These are phyloP conservation scores for Discoglossus pictus DNA, from an alignment of 2,797 vertebrate species.

Conservation along the genomic window DNA sequence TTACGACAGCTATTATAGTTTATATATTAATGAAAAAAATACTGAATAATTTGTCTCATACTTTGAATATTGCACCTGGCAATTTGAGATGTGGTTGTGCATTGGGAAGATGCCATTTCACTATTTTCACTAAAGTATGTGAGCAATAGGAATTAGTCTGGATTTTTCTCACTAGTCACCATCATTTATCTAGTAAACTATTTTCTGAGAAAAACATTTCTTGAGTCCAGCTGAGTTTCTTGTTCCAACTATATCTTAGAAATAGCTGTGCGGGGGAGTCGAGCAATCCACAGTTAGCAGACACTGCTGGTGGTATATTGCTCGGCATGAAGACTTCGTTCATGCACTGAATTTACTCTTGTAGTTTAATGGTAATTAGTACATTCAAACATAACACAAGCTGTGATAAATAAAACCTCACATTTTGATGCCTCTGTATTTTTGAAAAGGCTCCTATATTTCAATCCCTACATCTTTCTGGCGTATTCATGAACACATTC, in stretches of 20 bases:
- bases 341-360: not conserved
- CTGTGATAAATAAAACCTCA: constrained; percentile 34
- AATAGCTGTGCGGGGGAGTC: not conserved
- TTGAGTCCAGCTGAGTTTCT: not conserved
- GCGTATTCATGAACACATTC: not conserved
- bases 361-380: constrained; percentile 34
- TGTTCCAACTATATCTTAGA: not conserved
- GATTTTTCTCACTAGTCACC: not conserved
- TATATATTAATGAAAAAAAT: too few relatives aligned
- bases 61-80: too few relatives aligned
- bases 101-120: too few relatives aligned
- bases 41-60: too few relatives aligned
- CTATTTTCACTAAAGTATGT: too few relatives aligned
- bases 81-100: too few relatives aligned
- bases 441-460: constrained; percentile 3
- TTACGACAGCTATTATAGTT: too few relatives aligned
- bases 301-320: constrained; percentile 16
- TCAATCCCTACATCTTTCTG: not conserved
- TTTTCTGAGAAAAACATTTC: not conserved
- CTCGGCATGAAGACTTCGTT: not conserved
- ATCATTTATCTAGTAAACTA: not conserved
- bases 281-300: not conserved
- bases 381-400: constrained; percentile 16
- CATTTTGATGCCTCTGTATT: not conserved
- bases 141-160: not conserved